These are phyloP conservation scores for Pardosa pseudoannulata DNA, from an alignment of 2,888 invertebrate species.

Conservation along the genomic window DNA sequence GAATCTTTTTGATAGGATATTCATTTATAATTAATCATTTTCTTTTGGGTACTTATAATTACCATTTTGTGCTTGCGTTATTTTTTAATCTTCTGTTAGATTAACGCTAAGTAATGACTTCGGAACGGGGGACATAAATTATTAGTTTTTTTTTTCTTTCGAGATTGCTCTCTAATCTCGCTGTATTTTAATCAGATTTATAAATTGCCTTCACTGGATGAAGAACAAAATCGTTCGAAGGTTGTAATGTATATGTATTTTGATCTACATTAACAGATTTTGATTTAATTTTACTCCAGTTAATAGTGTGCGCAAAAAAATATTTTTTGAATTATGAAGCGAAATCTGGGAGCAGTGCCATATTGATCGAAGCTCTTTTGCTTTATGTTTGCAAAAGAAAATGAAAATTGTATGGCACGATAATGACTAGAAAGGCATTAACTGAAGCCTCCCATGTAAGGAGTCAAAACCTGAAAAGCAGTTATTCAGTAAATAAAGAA, in stretches of 20 bases:
- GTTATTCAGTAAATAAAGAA: no score
- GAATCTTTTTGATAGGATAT: neutral
- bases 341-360: no score
- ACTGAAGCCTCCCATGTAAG: no score
- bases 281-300: neutral
- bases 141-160: neutral
- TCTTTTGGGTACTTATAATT: neutral
- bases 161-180: neutral
- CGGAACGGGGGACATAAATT: neutral
- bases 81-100: conserved; percentile 9
- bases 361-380: no score
- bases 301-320: no score
- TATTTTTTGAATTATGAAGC: no score
- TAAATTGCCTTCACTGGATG: neutral
- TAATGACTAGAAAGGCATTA: no score
- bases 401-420: no score
- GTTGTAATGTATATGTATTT: neutral
- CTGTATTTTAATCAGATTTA: conserved; percentile 3
- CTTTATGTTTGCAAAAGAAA: no score
- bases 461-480: no score
- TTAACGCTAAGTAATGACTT: neutral
- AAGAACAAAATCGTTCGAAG: neutral
- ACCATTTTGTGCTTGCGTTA: neutral
- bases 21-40: conserved; percentile 3
- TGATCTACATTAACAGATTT: neutral